Evolutionary conservation across 2,113 vertebrate species (phyloP), one percentile per base, ranked within the genome.

Genomic region (Datnioides undecimradiatus): DNA sequence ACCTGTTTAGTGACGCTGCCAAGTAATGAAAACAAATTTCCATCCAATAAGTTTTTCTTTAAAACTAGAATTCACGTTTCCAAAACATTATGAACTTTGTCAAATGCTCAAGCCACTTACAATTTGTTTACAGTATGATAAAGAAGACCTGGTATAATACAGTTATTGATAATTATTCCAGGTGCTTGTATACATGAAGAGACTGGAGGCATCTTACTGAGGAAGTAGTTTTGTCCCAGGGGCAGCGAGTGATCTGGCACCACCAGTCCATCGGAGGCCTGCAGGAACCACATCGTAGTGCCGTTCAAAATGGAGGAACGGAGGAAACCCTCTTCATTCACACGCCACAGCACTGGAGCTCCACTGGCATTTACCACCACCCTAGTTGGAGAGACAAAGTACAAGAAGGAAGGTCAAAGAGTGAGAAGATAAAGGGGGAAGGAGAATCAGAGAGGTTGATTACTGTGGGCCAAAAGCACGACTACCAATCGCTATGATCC

Each of bases 201-300:
- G 16, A 57, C 0, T 0, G 4, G 31, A 60, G 3, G 21, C 12
- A n/a, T 92, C 96, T 97, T 94, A 99, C 97, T 97, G 29, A 99
- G 97, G 79, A 99, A 99, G 92, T 97, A 98, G 90, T 98, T 99
- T 84, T 95, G 96, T 81, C 98, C 98, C 82, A 99, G 89, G 2
- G 92, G 91, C 21, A 99, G 93, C 65, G 95, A 93, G 86, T 96
- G 95, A 75, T 99, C 98, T 3, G 96, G 69, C 52, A 99, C 95
- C 73, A 99, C 97, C 48, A 98, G 94, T 16, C 97, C 97, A 70
- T 96, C 96, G 0, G 91, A 49, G 0, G 96, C 94, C 93, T 97
- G 96, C 33, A 98, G 95, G 36, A 97, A 97, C 78, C 93, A 96
- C 83, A 97, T 87, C 0, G 95, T 96, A 8, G 96, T 94, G 1